These are phyloP conservation scores for Aphelenchoides besseyi DNA, from an alignment of 1,140 invertebrate species.

Conservation along the genomic window DNA sequence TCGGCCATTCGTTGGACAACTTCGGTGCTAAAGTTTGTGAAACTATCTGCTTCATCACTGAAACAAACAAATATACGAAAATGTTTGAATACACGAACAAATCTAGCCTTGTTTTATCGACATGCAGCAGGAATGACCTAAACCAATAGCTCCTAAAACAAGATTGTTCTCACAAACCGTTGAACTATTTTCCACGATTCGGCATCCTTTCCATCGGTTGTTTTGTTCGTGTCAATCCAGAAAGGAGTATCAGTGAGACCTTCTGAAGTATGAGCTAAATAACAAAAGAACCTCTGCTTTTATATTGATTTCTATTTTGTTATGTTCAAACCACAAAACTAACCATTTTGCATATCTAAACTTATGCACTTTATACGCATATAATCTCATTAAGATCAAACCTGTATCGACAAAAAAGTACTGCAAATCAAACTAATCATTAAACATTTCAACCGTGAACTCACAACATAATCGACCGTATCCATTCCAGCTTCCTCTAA, in stretches of 20 bases:
- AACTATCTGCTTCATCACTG: conserved; percentile 16
- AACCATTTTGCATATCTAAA: conserved; percentile 29
- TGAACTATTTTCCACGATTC: conserved; percentile 20
- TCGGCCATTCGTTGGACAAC: conserved; percentile 29
- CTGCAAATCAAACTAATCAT: conserved; percentile 12
- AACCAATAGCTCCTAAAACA: no score
- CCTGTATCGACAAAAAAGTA: conserved; percentile 19
- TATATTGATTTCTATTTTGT: not conserved
- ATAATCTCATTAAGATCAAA: no score
- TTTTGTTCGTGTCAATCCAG: conserved; percentile 15
- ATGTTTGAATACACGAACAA: no score
- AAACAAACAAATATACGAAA: not conserved
- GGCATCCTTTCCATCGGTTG: conserved; percentile 11
- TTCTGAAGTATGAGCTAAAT: conserved; percentile 20
- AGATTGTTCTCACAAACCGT: no score
- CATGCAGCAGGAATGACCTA: conserved; percentile 15
- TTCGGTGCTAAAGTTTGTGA: conserved; percentile 16
- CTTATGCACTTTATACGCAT: no score
- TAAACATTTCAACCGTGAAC: conserved; percentile 10
- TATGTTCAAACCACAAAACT: conserved; percentile 1
- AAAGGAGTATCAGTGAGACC: conserved; percentile 24
- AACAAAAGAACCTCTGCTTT: not conserved
- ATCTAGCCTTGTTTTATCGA: conserved; percentile 24
- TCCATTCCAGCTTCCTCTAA: conserved; percentile 32
- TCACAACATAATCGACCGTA: conserved; percentile 36